Percentiles rank a stretch among this genome's conserved stretches.
These are phyloP conservation scores for Cassiopea xamachana DNA, from an alignment of 30 jellyfish, hydroid and myxozoan species.

Conservation along the genomic window DNA sequence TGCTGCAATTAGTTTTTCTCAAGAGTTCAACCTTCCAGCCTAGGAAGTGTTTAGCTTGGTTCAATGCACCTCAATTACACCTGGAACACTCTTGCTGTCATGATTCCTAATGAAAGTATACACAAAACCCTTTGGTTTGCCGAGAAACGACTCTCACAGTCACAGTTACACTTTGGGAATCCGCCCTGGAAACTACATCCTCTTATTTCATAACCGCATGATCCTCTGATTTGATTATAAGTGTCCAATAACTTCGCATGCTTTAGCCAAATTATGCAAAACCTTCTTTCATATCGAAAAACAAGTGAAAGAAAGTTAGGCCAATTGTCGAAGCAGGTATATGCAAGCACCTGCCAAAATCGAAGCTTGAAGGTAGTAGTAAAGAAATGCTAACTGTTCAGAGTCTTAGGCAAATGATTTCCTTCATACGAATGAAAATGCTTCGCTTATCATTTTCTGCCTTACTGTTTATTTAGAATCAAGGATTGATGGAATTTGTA, in stretches of 20 bases:
- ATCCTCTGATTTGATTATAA: neutral
- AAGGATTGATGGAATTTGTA: neutral
- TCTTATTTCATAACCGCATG: neutral
- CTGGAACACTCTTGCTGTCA: neutral
- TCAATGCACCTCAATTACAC: neutral
- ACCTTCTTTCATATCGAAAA: neutral
- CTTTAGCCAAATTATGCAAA: too few species aligned
- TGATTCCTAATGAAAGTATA: neutral
- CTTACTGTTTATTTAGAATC: neutral
- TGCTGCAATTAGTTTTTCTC: too few species aligned
- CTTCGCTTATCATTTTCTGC: too few species aligned
- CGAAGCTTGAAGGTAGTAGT: neutral
- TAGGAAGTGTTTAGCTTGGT: too few species aligned
- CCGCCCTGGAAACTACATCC: neutral
- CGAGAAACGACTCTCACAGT: neutral
- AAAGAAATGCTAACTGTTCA: neutral
- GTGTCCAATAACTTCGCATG: neutral
- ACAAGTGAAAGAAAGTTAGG: neutral
- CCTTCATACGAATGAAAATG: neutral
- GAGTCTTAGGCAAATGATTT: neutral
- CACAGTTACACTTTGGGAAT: neutral
- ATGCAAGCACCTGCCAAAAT: neutral
- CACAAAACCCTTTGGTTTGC: neutral
- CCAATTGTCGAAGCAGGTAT: neutral
- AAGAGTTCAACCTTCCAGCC: too few species aligned